Evolutionary conservation across 1,140 invertebrate species (phyloP).

Genomic region (Asbolus verrucosus): DNA sequence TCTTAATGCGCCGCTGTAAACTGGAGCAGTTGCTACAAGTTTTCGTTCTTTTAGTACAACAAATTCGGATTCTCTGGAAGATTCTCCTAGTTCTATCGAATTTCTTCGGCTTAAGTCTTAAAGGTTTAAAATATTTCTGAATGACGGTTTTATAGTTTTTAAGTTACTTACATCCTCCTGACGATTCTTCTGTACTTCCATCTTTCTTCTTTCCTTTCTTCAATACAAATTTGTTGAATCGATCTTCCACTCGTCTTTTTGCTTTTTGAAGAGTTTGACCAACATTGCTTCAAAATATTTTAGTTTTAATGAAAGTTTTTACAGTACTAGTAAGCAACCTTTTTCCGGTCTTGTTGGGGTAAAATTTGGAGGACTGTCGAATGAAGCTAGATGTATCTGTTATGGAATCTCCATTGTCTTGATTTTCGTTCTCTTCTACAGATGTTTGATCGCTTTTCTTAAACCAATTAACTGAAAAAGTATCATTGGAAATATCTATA

Average conservation of each 20-base stretch:
- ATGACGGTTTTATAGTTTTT: conserved; percentile 27
- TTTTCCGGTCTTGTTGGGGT: conserved; percentile 57
- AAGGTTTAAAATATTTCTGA: conserved; percentile 18
- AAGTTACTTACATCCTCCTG: conserved; percentile 75
- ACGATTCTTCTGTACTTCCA: conserved; percentile 85
- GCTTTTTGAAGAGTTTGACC: conserved; percentile 81
- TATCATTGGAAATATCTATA: too few species aligned
- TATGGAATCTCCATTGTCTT: conserved; percentile 73
- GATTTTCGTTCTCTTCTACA: conserved; percentile 66
- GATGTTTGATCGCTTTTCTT: conserved; percentile 69
- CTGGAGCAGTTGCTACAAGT: conserved; percentile 78
- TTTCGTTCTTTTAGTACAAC: conserved; percentile 87
- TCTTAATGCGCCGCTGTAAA: conserved; percentile 85
- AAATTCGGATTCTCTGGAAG: conserved; percentile 84
- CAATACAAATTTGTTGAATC: conserved; percentile 78
- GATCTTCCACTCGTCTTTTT: conserved; percentile 85
- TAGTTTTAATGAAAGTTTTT: background rate
- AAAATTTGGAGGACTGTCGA: conserved; percentile 63
- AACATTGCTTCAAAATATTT: conserved; percentile 64
- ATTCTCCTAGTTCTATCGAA: conserved; percentile 83
- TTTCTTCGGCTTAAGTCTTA: conserved; percentile 85
- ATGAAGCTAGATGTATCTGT: conserved; percentile 68
- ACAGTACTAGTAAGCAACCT: conserved; percentile 34
- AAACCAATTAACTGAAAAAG: conserved; percentile 81
- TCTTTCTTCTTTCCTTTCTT: conserved; percentile 88